Evolutionary conservation across 1,140 invertebrate genomes (phyloP), one percentile per base, ranked within the genome.

Genomic region (Drosophila obscura): DNA sequence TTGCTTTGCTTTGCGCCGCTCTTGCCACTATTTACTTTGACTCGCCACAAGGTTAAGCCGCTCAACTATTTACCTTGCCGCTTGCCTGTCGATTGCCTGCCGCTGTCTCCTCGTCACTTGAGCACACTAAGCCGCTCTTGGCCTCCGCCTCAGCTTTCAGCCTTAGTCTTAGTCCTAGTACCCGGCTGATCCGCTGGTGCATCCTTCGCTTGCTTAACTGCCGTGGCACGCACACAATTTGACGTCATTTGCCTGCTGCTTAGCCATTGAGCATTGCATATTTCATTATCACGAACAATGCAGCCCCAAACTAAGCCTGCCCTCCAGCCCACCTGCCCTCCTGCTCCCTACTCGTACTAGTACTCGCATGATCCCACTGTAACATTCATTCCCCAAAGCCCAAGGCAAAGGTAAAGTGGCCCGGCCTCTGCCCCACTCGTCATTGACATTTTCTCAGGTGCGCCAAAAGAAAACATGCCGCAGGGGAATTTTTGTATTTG

Each of bases 21-120:
- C 26, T 41, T 31, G 61, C 48, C 43, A 68, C 77, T 85, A 85
- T 84, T 84, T 85, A 77, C 64, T 85, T 73, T 66, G 69, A 77
- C 67, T 80, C 67, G 57, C 59, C 64, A 61, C 66, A 85, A 85
- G 81, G 81, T 85, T 85, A 85, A 87, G 81, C 68, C 82, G 60
- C 77, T 71, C 77, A 71, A 74, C 62, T 62, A 78, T 78, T 87
- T 85, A 81, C 77, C 78, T 81, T 81, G 66, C 50, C 55, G 44
- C 8, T 0, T 3, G 31, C 31, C 31, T 9, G 3, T 7, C 31
- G 22, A 24, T 24, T 24, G 31, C 31, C 31, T 31, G 2, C 39
- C 39, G 13, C 35, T 1, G 35, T 39, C 52, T 58, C 46, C 61
- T 35, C 43, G 62, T 69, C 74, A 82, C 82, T 85, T 87, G 66